Percentiles rank a stretch among this genome's conserved stretches.
Evolutionary conservation across 2,113 vertebrate genomes (phyloP).

Genomic region (Melanotaenia duboulayi): DNA sequence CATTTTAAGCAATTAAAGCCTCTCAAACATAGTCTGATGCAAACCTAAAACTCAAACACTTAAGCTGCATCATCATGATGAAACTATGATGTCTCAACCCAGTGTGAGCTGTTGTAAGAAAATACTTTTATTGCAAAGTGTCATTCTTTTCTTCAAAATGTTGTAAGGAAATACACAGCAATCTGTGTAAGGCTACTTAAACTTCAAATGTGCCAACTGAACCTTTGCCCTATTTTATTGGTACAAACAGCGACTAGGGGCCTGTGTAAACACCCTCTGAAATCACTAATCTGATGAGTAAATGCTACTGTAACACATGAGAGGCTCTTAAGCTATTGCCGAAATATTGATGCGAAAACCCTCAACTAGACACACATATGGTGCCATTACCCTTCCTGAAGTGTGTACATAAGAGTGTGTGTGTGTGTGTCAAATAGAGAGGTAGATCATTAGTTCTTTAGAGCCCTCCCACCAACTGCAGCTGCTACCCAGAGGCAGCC

Average conservation of each 20-base stretch:
- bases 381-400: constrained; percentile 30
- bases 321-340: constrained; percentile 38
- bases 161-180: too few relatives aligned
- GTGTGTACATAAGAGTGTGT: constrained; percentile 7
- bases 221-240: constrained; percentile 4
- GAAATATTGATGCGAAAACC: constrained; percentile 49
- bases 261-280: constrained; percentile 17
- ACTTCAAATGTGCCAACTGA: background rate
- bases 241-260: background rate
- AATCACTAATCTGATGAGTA: constrained; percentile 39
- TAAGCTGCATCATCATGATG: background rate
- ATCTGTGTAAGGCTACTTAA: background rate
- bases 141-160: background rate
- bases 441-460: constrained; percentile 64
- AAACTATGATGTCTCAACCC: background rate
- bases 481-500: constrained; percentile 73
- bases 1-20: too few relatives aligned
- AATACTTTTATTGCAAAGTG: background rate
- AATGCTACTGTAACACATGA: constrained; percentile 49
- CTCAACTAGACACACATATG: constrained; percentile 13
- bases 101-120: background rate
- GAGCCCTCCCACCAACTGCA: constrained; percentile 73
- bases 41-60: background rate
- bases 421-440: constrained; percentile 24
- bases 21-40: too few relatives aligned